Conservation (phyloP, 2,888 invertebrate species). For the Idaea straminata region DNA sequence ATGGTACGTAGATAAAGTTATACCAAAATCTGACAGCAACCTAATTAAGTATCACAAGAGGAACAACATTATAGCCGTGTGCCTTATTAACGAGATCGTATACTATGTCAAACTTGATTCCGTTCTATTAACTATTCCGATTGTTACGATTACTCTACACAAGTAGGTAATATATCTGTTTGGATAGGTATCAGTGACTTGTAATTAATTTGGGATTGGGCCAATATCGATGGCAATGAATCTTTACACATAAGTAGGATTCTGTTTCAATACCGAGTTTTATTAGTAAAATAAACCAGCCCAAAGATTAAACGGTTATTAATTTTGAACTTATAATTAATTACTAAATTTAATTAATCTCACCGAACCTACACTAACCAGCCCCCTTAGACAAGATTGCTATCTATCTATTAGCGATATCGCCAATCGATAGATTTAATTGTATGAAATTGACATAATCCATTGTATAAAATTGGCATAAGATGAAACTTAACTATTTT, state of each 20-base stretch:
- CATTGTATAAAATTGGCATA: too few species aligned
- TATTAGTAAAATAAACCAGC: conserved; percentile 2
- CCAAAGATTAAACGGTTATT: conserved; percentile 13
- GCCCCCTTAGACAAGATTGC: too few species aligned
- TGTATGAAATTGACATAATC: too few species aligned
- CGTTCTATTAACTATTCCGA: conserved; percentile 9
- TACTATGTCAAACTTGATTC: conserved; percentile 4
- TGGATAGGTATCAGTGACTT: conserved; percentile 23
- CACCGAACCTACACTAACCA: too few species aligned
- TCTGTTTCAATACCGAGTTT: conserved; percentile 14
- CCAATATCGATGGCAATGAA: conserved; percentile 24
- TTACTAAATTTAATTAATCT: too few species aligned
- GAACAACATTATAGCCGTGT: background rate
- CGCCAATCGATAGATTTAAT: too few species aligned
- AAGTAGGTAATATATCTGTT: conserved; percentile 19
- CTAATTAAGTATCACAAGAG: too few species aligned
- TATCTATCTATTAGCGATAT: too few species aligned
- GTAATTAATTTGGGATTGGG: conserved; percentile 26
- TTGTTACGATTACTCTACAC: conserved; percentile 13
- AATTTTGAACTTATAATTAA: conserved; percentile 8
- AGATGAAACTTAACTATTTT: too few species aligned
- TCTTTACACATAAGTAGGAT: conserved; percentile 10
- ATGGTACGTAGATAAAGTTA: too few species aligned
- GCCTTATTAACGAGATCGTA: conserved; percentile 11
- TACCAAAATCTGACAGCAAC: too few species aligned